phyloP scores from a whole-genome alignment of 2,113 vertebrate species.

The Euleptes europaea region DNA sequence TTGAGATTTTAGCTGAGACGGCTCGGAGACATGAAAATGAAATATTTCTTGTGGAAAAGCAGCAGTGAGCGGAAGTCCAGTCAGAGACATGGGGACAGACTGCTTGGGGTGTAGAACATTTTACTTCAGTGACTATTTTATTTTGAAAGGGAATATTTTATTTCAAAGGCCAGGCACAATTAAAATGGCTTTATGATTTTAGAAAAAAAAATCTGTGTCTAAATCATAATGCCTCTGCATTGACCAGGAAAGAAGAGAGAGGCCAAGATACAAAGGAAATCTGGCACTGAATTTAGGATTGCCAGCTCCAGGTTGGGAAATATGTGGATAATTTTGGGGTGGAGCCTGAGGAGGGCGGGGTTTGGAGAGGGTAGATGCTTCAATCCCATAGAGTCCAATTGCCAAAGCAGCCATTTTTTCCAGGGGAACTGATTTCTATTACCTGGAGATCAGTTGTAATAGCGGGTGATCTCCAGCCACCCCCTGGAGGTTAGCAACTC shows the following conservation, averaged over 20 bases:
- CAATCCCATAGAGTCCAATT: too few species aligned
- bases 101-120: not conserved
- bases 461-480: too few species aligned
- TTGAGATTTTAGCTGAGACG: constrained; percentile 11
- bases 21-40: not conserved
- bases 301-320: too few species aligned
- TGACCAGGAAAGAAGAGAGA: not conserved
- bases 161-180: not conserved
- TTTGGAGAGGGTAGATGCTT: too few species aligned
- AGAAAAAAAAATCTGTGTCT: not conserved
- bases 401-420: too few species aligned
- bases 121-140: not conserved
- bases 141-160: not conserved
- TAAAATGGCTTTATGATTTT: constrained; percentile 1
- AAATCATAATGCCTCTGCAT: not conserved
- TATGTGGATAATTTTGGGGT: too few species aligned
- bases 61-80: not conserved
- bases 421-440: too few species aligned
- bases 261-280: too few species aligned
- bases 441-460: too few species aligned
- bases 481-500: too few species aligned
- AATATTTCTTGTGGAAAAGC: constrained; percentile 1
- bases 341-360: too few species aligned
- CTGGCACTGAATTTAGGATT: too few species aligned
- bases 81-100: not conserved